Conservation (phyloP, 2,888 invertebrate species). For the Heliothis peltigera region DNA sequence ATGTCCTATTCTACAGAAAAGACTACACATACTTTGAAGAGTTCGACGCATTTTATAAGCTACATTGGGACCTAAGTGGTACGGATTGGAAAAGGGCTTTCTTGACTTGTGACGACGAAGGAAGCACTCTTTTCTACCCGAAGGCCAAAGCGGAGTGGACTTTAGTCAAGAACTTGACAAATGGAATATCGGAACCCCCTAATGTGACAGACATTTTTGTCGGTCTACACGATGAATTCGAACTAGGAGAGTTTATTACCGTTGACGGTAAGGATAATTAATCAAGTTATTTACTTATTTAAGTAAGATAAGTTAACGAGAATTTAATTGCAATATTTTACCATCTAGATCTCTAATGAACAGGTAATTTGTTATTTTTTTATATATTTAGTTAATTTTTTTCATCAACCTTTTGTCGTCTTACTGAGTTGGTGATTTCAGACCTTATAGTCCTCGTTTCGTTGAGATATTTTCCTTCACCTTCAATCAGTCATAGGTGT, state of each 20-base stretch:
- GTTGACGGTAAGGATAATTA: conserved; percentile 68
- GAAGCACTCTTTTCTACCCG: conserved; percentile 71
- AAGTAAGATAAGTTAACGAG: neutral
- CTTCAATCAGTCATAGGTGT: too few relatives aligned
- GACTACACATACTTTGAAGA: conserved; percentile 70
- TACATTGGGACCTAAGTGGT: conserved; percentile 65
- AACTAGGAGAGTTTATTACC: conserved; percentile 70
- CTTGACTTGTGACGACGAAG: conserved; percentile 69
- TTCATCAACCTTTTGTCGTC: too few relatives aligned
- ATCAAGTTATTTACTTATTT: neutral
- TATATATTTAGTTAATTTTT: too few relatives aligned
- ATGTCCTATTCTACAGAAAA: conserved; percentile 66
- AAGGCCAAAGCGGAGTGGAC: conserved; percentile 65
- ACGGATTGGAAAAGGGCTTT: conserved; percentile 65
- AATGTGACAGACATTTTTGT: conserved; percentile 67
- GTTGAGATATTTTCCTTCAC: too few relatives aligned
- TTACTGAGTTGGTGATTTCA: too few relatives aligned
- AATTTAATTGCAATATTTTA: too few relatives aligned
- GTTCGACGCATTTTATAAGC: conserved; percentile 71
- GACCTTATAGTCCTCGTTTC: too few relatives aligned
- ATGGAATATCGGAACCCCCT: conserved; percentile 36
- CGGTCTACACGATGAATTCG: conserved; percentile 69
- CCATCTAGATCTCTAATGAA: too few relatives aligned
- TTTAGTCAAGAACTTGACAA: conserved; percentile 61
- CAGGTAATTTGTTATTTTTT: too few relatives aligned